Evolutionary conservation across 2,888 invertebrate genomes (phyloP), one percentile per base, ranked within the genome.

Genomic region (Hoplodrina blanda): DNA sequence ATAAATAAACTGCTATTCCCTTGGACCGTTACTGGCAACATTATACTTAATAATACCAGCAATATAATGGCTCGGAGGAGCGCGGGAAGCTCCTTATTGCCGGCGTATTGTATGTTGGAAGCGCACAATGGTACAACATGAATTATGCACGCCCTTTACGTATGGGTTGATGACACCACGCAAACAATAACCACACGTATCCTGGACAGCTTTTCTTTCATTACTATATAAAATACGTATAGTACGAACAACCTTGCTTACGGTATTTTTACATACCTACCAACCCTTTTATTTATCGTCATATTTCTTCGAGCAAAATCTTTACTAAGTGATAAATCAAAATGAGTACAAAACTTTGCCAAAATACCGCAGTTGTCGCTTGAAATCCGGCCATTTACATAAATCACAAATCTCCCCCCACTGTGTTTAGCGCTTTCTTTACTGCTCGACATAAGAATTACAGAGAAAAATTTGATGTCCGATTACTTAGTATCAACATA

Each of bases 101-200:
- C 65, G 62, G 60, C 72, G 68, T 82, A 81, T 85, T 84, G 82
- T 82, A 82, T 85, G 85, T 85, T 83, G 80, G 82, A 83, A 85
- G 80, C 82, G 80, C 85, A 92, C 92, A 92, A 92, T 91, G 88
- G 89, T 80, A 75, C 83, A 75, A 70, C 86, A 93, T 93, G 93
- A 93, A 93, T 93, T 91, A 93, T 93, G 93, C 93, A 93, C 90
- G 85, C 87, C 87, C 88, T 89, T 88, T 86, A 78, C 82, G 81
- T 85, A 83, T 88, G 87, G 93, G 93, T 93, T 93, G 90, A 91
- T 93, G 93, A 93, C 93, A 88, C 87, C 75, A 44, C 68, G 61
- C 78, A 82, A 85, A 88, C 87, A 89, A 88, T 85, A 85, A 85
- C 81, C 78, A 77, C 81, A 76, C 73, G 70, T 70, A 76, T 69